These are phyloP conservation scores for Phymorhynchus buccinoides DNA, from an alignment of 1,140 invertebrate genomes.

Conservation along the genomic window DNA sequence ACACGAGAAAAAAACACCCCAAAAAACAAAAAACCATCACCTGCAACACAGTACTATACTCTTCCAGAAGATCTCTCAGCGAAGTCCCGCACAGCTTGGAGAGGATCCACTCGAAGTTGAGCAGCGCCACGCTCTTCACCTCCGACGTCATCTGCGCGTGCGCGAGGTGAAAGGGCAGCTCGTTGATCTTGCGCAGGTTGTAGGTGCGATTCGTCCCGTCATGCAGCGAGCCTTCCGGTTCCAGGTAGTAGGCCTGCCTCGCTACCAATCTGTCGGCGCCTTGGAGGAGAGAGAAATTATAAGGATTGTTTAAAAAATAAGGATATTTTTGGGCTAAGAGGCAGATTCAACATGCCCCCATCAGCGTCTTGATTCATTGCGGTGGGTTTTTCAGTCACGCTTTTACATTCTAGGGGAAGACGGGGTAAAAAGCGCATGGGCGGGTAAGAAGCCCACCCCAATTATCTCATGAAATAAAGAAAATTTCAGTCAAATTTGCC, in stretches of 20 bases:
- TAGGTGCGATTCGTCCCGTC: conserved; percentile 79
- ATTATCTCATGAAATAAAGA: no score
- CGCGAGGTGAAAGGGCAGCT: conserved; percentile 84
- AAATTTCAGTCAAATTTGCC: no score
- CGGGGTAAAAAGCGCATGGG: no score
- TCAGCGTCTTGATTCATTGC: no score
- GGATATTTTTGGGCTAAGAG: no score
- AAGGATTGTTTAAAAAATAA: no score
- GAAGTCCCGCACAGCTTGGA: conserved; percentile 95
- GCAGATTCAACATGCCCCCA: no score
- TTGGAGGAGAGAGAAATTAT: no score
- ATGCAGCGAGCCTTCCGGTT: conserved; percentile 81
- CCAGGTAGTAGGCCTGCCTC: conserved; percentile 74
- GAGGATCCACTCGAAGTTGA: conserved; percentile 98
- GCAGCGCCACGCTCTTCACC: conserved; percentile 92
- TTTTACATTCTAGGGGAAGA: no score
- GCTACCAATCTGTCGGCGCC: conserved; percentile 55
- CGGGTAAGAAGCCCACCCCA: no score
- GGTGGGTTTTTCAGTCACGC: no score
- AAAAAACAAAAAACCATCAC: conserved; percentile 69
- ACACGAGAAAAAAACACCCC: no score
- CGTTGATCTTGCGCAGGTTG: conserved; percentile 86
- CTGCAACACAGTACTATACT: conserved; percentile 91
- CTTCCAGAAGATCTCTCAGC: conserved; percentile 89
- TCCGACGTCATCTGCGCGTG: conserved; percentile 90